Conservation (phyloP, 2,888 invertebrate species). For the Phlogophora meticulosa region DNA sequence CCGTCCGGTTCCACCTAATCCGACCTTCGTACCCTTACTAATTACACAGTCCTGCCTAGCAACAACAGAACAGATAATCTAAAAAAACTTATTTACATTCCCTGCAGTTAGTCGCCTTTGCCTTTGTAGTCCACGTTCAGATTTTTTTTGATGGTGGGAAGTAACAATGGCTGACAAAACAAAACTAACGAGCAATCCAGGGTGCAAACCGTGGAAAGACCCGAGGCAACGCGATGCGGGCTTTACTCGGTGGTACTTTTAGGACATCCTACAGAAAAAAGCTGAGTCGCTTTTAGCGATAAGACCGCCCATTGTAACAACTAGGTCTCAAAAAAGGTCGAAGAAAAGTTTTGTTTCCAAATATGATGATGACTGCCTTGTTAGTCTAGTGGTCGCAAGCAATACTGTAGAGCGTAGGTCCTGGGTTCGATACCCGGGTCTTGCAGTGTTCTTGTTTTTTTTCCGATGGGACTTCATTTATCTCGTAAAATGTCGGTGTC, state of each 20-base stretch:
- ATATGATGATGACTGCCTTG: no score
- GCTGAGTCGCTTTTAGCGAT: no score
- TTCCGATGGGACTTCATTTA: no score
- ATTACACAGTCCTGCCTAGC: not conserved
- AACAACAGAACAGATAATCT: not conserved
- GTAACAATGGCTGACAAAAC: conserved; percentile 7
- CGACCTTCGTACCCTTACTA: not conserved
- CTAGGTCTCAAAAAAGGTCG: not conserved
- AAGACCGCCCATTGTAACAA: not conserved
- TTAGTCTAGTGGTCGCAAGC: no score
- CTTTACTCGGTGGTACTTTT: not conserved
- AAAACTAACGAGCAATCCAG: conserved; percentile 1
- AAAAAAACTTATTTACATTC: not conserved
- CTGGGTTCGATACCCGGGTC: no score
- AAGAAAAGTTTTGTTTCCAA: not conserved
- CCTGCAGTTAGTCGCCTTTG: not conserved
- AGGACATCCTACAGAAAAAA: not conserved
- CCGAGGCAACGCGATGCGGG: not conserved
- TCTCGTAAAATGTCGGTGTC: no score
- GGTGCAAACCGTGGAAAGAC: not conserved
- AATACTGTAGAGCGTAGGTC: no score
- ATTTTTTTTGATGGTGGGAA: not conserved
- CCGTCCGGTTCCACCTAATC: no score
- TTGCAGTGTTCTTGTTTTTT: no score
- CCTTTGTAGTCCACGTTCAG: not conserved